Percentiles rank a stretch among this genome's conserved stretches.
Conservation (phyloP, 2,113 vertebrate species). For the Chiloscyllium plagiosum region DNA sequence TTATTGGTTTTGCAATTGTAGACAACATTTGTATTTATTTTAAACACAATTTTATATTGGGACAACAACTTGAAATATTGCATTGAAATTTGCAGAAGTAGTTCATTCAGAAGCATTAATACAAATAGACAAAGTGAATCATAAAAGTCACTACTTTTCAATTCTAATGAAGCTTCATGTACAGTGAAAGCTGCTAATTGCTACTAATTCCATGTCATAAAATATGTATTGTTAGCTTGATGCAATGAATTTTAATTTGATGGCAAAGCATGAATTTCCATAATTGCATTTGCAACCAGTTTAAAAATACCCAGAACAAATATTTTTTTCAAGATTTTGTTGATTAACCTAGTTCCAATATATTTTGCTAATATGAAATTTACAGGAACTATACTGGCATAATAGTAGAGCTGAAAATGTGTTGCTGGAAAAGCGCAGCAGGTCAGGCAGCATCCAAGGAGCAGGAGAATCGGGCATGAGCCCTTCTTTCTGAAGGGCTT, state of each 20-base stretch:
- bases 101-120: background rate
- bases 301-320: background rate
- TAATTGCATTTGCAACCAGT: background rate
- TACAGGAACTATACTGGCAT: background rate
- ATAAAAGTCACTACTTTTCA: background rate
- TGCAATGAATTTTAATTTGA: constrained; percentile 21
- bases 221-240: constrained; percentile 30
- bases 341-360: background rate
- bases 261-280: background rate
- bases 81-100: background rate
- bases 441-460: too few species aligned
- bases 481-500: too few species aligned
- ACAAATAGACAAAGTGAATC: background rate
- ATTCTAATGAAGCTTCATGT: constrained; percentile 16
- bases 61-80: background rate
- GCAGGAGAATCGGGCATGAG: too few species aligned
- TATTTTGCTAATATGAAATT: background rate
- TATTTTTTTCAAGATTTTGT: background rate
- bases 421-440: too few species aligned
- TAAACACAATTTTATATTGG: background rate
- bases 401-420: too few species aligned
- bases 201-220: constrained; percentile 18
- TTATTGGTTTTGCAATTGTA: background rate
- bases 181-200: background rate
- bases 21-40: background rate